phyloP scores from a whole-genome alignment of 2,113 vertebrate species.

The Dicerorhinus sumatrensis region DNA sequence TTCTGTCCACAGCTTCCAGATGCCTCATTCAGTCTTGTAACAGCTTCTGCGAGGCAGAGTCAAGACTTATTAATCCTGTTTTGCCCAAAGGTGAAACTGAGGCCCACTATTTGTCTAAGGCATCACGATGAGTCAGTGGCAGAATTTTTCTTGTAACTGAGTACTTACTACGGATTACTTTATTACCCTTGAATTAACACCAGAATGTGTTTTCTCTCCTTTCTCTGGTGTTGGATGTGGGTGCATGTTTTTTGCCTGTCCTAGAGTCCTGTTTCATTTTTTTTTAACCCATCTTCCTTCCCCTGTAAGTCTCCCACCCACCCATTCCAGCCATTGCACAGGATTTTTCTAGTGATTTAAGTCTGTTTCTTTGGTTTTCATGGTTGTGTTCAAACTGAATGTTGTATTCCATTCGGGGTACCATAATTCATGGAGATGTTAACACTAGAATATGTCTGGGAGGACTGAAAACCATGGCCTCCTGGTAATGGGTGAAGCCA shows the following conservation, averaged over 20 bases:
- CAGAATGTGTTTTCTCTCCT: constrained; percentile 66
- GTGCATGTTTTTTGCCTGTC: constrained; percentile 66
- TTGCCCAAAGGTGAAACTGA: constrained; percentile 19
- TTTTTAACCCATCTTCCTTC: neutral
- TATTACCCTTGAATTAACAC: constrained; percentile 78
- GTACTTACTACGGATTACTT: neutral
- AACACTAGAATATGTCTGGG: neutral
- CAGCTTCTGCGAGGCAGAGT: constrained; percentile 38
- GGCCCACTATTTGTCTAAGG: neutral
- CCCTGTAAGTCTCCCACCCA: neutral
- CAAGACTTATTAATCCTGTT: neutral
- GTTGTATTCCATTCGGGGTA: neutral
- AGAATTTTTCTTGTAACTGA: neutral
- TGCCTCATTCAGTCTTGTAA: neutral
- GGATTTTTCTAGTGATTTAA: constrained; percentile 38
- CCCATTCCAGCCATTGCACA: neutral
- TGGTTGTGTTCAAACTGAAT: neutral
- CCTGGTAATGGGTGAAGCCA: neutral
- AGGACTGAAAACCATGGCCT: neutral
- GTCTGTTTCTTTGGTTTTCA: neutral
- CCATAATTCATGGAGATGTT: neutral
- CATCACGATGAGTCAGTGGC: neutral
- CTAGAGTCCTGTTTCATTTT: neutral
- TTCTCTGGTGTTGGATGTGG: constrained; percentile 19
- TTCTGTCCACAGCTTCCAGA: neutral